A percentile compares a stretch with the other conserved stretches of the same genome.
These are phyloP conservation scores for Dynastes hyllus DNA, from an alignment of 2,888 invertebrate genomes.

Conservation along the genomic window DNA sequence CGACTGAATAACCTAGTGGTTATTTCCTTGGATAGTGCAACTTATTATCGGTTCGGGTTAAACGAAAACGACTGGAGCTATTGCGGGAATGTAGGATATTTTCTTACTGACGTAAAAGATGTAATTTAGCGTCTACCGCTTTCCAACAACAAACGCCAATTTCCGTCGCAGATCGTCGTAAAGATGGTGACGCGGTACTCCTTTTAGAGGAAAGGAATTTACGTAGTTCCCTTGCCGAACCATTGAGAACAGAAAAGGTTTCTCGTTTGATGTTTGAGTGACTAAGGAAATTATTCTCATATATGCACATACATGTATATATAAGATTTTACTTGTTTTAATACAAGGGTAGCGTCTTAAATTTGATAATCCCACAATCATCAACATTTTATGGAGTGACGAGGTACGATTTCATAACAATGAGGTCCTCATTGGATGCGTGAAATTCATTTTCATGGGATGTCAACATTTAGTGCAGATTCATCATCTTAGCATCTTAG, in stretches of 20 bases:
- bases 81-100: background rate
- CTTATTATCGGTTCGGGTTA: constrained; percentile 8
- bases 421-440: no score
- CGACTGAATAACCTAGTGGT: background rate
- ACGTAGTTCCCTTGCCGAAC: background rate
- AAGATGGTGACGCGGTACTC: background rate
- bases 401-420: no score
- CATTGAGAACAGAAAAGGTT: background rate
- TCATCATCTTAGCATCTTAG: no score
- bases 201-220: background rate
- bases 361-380: no score
- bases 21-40: background rate
- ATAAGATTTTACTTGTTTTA: background rate
- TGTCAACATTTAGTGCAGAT: no score
- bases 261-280: background rate
- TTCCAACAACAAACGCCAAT: background rate
- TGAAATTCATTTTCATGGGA: no score
- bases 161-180: constrained; percentile 1
- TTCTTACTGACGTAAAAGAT: background rate
- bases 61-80: background rate
- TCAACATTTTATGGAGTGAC: no score
- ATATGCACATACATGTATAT: background rate
- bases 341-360: no score
- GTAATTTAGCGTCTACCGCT: background rate
- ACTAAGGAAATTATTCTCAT: background rate